Evolutionary conservation across 2,888 invertebrate species (phyloP).

Genomic region (Pseudococcus viburni): DNA sequence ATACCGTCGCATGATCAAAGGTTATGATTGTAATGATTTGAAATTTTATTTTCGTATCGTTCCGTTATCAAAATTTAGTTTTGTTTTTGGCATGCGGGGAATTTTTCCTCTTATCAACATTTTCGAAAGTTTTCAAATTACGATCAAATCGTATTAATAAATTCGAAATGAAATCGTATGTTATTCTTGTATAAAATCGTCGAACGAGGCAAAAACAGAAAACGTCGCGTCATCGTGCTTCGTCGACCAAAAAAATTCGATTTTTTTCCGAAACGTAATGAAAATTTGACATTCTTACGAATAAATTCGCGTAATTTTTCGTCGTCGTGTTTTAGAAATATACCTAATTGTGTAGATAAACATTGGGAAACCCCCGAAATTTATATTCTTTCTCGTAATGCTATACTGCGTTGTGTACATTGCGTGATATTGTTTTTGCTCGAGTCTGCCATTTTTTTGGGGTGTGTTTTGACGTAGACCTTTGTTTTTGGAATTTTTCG

Average conservation of each 20-base stretch:
- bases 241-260: too few relatives aligned
- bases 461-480: not conserved
- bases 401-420: not conserved
- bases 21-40: not conserved
- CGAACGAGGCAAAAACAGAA: not conserved
- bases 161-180: not conserved
- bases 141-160: not conserved
- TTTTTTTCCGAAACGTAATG: too few relatives aligned
- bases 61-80: not conserved
- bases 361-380: not conserved
- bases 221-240: too few relatives aligned
- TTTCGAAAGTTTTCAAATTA: not conserved
- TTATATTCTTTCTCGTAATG: not conserved
- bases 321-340: not conserved
- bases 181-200: not conserved
- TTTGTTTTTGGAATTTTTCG: not conserved
- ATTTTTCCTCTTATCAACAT: not conserved
- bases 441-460: not conserved
- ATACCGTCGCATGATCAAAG: not conserved
- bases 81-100: not conserved
- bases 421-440: not conserved
- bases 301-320: conserved; percentile 3
- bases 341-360: not conserved
- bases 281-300: not conserved
- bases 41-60: not conserved